Conservation (phyloP, 2,113 vertebrate species). For the Leucosticte australis region DNA sequence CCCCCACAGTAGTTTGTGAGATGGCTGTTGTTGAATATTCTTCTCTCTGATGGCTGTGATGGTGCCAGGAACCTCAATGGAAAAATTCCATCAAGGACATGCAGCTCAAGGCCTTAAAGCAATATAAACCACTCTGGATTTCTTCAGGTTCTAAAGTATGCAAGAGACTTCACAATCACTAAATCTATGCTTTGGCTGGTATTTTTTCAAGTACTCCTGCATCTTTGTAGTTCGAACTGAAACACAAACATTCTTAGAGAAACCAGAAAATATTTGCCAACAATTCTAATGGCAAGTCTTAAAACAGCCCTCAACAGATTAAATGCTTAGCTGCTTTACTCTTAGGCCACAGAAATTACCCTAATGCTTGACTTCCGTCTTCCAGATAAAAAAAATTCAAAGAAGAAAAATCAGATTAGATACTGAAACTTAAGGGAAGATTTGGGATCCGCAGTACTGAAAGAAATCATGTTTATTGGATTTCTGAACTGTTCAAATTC, state of each 20-base stretch:
- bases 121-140: not conserved
- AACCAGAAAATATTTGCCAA: not conserved
- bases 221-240: not conserved
- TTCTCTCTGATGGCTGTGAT: not conserved
- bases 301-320: not conserved
- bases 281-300: not conserved
- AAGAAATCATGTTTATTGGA: not conserved
- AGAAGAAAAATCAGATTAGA: not conserved
- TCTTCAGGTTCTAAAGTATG: not conserved
- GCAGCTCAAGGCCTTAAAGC: not conserved
- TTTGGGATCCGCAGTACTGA: not conserved
- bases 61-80: not conserved
- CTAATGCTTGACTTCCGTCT: not conserved
- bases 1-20: not conserved
- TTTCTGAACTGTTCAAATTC: not conserved
- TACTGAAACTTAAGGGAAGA: not conserved
- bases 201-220: not conserved
- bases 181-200: not conserved
- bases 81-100: not conserved
- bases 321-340: not conserved
- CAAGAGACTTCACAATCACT: not conserved
- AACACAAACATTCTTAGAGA: not conserved
- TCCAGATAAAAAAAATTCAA: not conserved
- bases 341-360: not conserved
- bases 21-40: not conserved